Conservation (phyloP, 2,888 invertebrate species). For the Zaprionus lineosus region DNA sequence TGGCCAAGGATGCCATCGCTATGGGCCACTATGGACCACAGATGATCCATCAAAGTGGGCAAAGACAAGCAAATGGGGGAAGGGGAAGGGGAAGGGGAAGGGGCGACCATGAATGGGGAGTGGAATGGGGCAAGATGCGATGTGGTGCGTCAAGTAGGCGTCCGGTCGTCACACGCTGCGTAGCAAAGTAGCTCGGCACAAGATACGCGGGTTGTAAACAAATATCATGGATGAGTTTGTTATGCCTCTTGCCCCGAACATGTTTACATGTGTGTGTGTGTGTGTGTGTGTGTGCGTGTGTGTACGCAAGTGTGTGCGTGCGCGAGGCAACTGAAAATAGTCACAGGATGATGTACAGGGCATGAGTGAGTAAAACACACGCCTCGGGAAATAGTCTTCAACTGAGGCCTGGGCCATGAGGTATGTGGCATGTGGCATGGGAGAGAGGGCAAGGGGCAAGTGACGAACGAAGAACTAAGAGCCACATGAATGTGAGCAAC, state of each 20-base stretch:
- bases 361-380: too few species aligned
- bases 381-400: too few species aligned
- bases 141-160: not conserved
- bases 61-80: conserved; percentile 40
- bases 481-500: conserved; percentile 38
- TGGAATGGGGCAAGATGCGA: too few species aligned
- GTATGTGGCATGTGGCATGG: too few species aligned
- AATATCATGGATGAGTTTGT: conserved; percentile 17
- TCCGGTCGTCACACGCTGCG: conserved; percentile 34
- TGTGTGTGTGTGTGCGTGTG: too few species aligned
- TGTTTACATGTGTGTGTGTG: conserved; percentile 59
- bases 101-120: not conserved
- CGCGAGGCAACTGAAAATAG: conserved; percentile 59
- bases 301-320: too few species aligned
- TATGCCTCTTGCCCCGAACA: conserved; percentile 42
- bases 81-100: not conserved
- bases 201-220: conserved; percentile 45
- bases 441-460: too few species aligned
- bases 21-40: conserved; percentile 42
- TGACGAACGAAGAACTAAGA: conserved; percentile 10
- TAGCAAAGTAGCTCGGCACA: conserved; percentile 36
- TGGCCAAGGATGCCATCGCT: conserved; percentile 32
- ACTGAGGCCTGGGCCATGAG: too few species aligned
- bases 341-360: conserved; percentile 46
- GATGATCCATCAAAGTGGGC: conserved; percentile 51